phyloP scores from a whole-genome alignment of 92 coral and sea anemone species.

The Metridium senile region DNA sequence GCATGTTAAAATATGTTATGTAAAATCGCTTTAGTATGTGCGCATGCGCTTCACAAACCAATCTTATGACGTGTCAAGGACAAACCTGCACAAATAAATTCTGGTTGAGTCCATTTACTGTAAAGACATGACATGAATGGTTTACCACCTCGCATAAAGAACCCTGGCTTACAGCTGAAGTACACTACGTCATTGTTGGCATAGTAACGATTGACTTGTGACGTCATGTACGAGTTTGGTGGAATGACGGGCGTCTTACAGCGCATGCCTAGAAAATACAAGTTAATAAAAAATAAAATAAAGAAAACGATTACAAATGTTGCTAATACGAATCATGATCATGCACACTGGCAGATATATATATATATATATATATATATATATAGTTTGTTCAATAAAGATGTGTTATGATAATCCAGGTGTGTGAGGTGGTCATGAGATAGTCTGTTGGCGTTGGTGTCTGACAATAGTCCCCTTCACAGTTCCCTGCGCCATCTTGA shows the following conservation, averaged over 20 bases:
- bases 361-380: no score
- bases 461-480: no score
- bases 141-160: conserved; percentile 52
- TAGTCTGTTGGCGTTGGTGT: no score
- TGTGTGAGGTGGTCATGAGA: no score
- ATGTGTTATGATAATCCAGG: no score
- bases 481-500: no score
- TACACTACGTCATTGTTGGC: conserved; percentile 53
- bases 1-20: no score
- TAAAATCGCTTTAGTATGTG: no score
- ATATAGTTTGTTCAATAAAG: no score
- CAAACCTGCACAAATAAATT: conserved; percentile 74
- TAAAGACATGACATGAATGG: conserved; percentile 56
- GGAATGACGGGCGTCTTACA: conserved; percentile 66
- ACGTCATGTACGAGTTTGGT: conserved; percentile 54
- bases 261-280: conserved; percentile 53
- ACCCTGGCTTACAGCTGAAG: conserved; percentile 74
- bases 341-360: background rate
- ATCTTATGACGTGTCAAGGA: no score
- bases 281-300: background rate
- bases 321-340: background rate
- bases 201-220: conserved; percentile 39
- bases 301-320: background rate
- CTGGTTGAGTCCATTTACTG: conserved; percentile 58
- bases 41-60: no score